Base-by-base conservation (phyloP, 2,888 invertebrate species). In the Campopleginae sp. region DNA sequence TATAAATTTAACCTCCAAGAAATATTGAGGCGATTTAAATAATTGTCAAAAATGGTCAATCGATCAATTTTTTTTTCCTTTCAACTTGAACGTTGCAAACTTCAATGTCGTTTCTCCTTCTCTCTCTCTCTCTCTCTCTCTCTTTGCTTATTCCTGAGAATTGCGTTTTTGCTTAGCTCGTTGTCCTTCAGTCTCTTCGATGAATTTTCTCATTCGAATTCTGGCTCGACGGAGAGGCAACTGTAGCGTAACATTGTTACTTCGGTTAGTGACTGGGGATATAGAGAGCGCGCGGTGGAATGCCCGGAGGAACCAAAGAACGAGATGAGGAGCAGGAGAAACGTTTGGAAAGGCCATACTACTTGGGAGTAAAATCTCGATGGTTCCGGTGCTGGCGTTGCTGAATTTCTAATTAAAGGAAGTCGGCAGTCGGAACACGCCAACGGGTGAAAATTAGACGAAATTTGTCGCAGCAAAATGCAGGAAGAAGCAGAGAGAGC, bases 321-420 rank as follows among this genome's bases (percentile, higher is more conserved):
- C 12, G 66, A 8, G 51, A 42, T 12, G 65, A 7, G 51, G 8
- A 33, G 42, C 38, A 38, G 66, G 23, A 66, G 38, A 66, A 66
- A 58, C 74, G 75, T 46, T 33, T 44, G 38, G 44, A 58, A 44
- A 68, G 61, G 58, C 58, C 65, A 48, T 46, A 71, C 79, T 82
- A 51, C 85, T 79, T 75, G 75, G 82, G 79, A 81, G 87, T 85
- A 87, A 90, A 91, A 91, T 91, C 91, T 90, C 88, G 86, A 87
- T 88, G 89, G 88, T 82, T 86, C 58, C 63, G 85, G 82, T 51
- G 85, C 85, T 75, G 83, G 83, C 70, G 54, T 61, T 66, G 79
- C 85, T 85, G 89, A 88, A 89, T 92, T 80, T 92, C 90, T 92
- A 92, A 92, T 92, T 92, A 92, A 92, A 92, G 90, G 90, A 90